phyloP scores from a whole-genome alignment of 2,888 invertebrate genomes.

The Drosophila multiciliata region DNA sequence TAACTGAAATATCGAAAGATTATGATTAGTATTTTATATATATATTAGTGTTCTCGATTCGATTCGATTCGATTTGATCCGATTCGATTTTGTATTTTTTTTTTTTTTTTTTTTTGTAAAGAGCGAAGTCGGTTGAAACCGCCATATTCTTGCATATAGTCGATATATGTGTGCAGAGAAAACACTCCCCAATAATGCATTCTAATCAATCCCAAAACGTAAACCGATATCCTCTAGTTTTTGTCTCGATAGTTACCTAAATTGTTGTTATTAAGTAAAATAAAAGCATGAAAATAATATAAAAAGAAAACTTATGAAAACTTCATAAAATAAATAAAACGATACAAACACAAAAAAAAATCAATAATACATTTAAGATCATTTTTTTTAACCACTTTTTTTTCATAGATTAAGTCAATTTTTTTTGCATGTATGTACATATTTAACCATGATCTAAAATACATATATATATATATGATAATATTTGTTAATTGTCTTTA shows the following conservation, averaged over 20 bases:
- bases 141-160: slow-evolving; percentile 37
- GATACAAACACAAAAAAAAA: slow-evolving; percentile 1
- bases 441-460: slow-evolving; percentile 29
- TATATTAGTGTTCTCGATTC: background rate
- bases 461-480: slow-evolving; percentile 48
- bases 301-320: slow-evolving; percentile 7
- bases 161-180: slow-evolving; percentile 12
- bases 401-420: slow-evolving; percentile 49
- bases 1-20: slow-evolving; percentile 1
- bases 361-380: slow-evolving; percentile 40
- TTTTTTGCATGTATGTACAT: slow-evolving; percentile 73
- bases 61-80: background rate
- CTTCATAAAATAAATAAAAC: background rate
- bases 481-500: slow-evolving; percentile 74
- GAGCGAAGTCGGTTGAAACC: slow-evolving; percentile 54
- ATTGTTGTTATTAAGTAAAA: slow-evolving; percentile 55
- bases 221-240: slow-evolving; percentile 47
- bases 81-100: slow-evolving; percentile 9
- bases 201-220: slow-evolving; percentile 57
- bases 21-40: background rate
- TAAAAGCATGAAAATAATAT: slow-evolving; percentile 13
- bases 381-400: slow-evolving; percentile 50
- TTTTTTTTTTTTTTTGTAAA: slow-evolving; percentile 22
- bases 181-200: slow-evolving; percentile 33
- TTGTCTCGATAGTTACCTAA: slow-evolving; percentile 55